Conservation (phyloP, 2,113 vertebrate species). For the Nematolebias whitei region DNA sequence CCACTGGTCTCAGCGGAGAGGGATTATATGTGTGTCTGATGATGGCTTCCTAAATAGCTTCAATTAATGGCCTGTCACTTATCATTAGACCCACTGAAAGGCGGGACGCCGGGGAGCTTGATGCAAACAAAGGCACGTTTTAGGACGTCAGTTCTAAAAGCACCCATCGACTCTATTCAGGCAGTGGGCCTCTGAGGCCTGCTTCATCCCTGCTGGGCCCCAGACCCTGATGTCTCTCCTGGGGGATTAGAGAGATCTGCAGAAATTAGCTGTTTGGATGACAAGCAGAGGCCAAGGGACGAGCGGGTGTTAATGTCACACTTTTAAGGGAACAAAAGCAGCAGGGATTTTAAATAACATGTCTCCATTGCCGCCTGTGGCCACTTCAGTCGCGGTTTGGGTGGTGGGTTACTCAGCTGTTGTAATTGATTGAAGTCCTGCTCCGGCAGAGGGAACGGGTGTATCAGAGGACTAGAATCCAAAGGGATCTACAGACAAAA, state of each 20-base stretch:
- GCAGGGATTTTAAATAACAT: conserved; percentile 92
- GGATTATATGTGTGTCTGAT: conserved; percentile 85
- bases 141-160: conserved; percentile 82
- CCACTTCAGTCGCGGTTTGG: conserved; percentile 69
- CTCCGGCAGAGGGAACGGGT: conserved; percentile 86
- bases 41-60: conserved; percentile 85
- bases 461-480: conserved; percentile 90
- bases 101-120: conserved; percentile 78
- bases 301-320: conserved; percentile 92
- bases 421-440: conserved; percentile 96
- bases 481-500: conserved; percentile 23
- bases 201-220: conserved; percentile 55
- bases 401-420: conserved; percentile 85
- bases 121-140: conserved; percentile 91
- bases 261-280: conserved; percentile 82
- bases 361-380: conserved; percentile 88
- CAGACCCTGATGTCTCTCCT: conserved; percentile 68
- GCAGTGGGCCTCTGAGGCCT: conserved; percentile 50
- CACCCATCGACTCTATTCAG: conserved; percentile 75
- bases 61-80: conserved; percentile 86
- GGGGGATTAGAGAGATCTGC: conserved; percentile 90
- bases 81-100: conserved; percentile 79
- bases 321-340: conserved; percentile 89
- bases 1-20: conserved; percentile 70
- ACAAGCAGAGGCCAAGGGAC: conserved; percentile 90